phyloP scores from a whole-genome alignment of 1,140 invertebrate genomes.

The Harlomillsia oculata region DNA sequence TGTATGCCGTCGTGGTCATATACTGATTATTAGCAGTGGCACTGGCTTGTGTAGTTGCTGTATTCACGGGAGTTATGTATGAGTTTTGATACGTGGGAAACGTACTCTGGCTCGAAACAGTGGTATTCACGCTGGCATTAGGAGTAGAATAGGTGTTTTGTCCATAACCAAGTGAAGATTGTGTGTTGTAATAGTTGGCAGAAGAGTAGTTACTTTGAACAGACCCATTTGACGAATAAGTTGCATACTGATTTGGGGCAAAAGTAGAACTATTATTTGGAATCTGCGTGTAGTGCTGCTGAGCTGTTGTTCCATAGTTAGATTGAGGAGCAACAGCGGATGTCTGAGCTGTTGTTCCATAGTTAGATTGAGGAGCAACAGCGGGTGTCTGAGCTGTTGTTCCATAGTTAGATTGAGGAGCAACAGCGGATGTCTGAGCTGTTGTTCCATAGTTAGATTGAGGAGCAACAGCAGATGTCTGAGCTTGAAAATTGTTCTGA shows the following conservation, averaged over 20 bases:
- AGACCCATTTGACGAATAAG: too few species aligned
- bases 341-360: neutral
- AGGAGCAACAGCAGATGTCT: neutral
- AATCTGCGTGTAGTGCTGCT: slow-evolving; percentile 17
- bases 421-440: neutral
- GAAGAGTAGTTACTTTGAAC: too few species aligned
- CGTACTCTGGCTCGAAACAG: too few species aligned
- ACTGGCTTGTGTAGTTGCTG: neutral
- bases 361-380: slow-evolving; percentile 25
- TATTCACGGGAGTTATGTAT: neutral
- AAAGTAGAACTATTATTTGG: neutral
- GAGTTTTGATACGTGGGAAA: neutral
- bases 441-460: neutral
- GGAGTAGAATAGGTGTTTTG: too few species aligned
- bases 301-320: slow-evolving; percentile 1
- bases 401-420: neutral
- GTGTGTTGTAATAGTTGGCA: too few species aligned
- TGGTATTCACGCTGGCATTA: too few species aligned
- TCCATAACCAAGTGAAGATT: too few species aligned
- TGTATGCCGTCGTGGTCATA: neutral
- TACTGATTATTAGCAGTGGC: neutral
- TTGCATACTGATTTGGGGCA: neutral
- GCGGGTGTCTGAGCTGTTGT: slow-evolving; percentile 7
- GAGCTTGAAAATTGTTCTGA: neutral
- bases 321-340: slow-evolving; percentile 30